Percentiles rank a stretch among this genome's conserved stretches.
Conservation (phyloP, 1,140 invertebrate species). For the Plodia interpunctella region DNA sequence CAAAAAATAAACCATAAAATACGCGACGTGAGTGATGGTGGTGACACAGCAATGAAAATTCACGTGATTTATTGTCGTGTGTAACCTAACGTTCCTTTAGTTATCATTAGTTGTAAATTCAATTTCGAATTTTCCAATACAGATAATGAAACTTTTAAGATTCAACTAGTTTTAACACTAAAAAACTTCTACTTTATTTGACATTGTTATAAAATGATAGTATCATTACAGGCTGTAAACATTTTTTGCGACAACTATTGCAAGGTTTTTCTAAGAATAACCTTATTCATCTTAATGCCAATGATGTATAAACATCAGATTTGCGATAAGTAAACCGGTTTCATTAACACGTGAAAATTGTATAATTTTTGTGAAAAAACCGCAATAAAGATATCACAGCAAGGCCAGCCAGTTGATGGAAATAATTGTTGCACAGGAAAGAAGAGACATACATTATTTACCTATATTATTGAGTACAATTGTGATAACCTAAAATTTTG, state of each 20-base stretch:
- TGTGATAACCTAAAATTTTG: background rate
- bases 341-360: background rate
- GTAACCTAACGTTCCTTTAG: no score
- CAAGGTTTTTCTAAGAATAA: conserved; percentile 4
- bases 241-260: background rate
- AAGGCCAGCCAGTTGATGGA: background rate
- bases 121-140: no score
- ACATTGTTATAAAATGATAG: background rate
- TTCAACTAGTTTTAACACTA: background rate
- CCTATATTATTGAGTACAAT: background rate
- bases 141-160: no score
- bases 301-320: conserved; percentile 1
- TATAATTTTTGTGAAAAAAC: background rate
- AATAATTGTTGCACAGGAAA: conserved; percentile 1
- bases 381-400: conserved; percentile 1
- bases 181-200: background rate
- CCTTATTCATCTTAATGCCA: background rate
- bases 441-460: background rate
- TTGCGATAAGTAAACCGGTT: background rate
- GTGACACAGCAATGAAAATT: no score
- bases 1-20: no score
- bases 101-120: no score
- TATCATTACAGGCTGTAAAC: background rate
- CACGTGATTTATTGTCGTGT: no score
- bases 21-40: no score